Conservation (phyloP, 1,140 invertebrate species). For the Aphidius ervi region DNA sequence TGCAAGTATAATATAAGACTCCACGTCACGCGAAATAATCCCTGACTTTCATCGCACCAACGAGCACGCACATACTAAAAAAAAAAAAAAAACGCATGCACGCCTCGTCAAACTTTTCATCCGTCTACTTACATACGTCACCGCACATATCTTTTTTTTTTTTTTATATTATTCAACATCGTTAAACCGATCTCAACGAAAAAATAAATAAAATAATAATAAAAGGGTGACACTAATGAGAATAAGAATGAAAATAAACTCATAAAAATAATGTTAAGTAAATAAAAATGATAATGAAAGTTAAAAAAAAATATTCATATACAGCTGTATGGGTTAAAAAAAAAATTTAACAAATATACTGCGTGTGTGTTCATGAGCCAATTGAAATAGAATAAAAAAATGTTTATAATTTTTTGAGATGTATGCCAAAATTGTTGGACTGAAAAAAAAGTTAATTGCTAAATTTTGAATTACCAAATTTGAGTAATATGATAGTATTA, state of each 20-base stretch:
- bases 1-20: neutral
- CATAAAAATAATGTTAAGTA: neutral
- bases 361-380: too few species aligned
- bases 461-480: too few species aligned
- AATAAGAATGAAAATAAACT: neutral
- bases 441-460: too few species aligned
- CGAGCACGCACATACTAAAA: constrained; percentile 6
- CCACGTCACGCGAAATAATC: constrained; percentile 15
- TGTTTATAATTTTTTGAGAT: too few species aligned
- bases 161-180: neutral
- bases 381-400: too few species aligned
- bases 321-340: too few species aligned
- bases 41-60: constrained; percentile 14
- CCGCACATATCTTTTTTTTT: neutral
- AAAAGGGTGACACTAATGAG: constrained; percentile 1
- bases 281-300: neutral
- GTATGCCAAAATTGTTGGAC: too few species aligned
- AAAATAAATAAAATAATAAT: neutral
- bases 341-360: too few species aligned
- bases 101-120: constrained; percentile 14
- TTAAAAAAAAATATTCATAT: too few species aligned
- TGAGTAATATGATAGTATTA: too few species aligned
- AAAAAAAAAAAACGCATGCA: neutral
- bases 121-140: constrained; percentile 8
- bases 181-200: neutral